phyloP scores from a whole-genome alignment of 2,888 invertebrate genomes.

The Chesias legatella region DNA sequence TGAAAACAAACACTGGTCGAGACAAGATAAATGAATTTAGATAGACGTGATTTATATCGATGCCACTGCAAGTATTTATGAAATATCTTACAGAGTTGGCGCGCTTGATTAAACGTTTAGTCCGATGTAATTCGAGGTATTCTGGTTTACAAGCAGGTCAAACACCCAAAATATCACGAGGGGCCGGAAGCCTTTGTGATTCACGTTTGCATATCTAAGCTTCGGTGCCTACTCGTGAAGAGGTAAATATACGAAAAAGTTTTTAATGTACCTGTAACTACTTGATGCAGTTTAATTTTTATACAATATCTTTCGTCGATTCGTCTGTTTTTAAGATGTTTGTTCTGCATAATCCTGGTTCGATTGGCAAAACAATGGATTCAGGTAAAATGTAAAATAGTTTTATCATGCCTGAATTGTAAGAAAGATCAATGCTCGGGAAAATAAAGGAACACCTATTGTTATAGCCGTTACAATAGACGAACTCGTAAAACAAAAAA shows the following conservation, averaged over 20 bases:
- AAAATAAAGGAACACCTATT: too few species aligned
- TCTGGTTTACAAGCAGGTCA: constrained; percentile 49
- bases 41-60: constrained; percentile 33
- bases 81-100: constrained; percentile 28
- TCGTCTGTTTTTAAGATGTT: too few species aligned
- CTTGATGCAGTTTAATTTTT: too few species aligned
- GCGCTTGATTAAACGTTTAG: constrained; percentile 39
- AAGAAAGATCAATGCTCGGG: too few species aligned
- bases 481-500: too few species aligned
- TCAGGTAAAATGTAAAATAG: too few species aligned
- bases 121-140: constrained; percentile 48
- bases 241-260: neutral
- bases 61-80: constrained; percentile 23
- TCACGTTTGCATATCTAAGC: constrained; percentile 48
- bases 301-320: too few species aligned
- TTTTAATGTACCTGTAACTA: too few species aligned
- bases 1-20: constrained; percentile 29
- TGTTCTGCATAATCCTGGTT: too few species aligned
- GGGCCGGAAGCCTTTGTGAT: constrained; percentile 55
- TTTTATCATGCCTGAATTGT: too few species aligned
- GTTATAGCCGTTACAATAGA: too few species aligned
- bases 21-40: constrained; percentile 31
- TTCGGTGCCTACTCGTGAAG: constrained; percentile 5
- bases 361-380: too few species aligned
- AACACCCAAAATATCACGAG: constrained; percentile 51